Base-by-base conservation (phyloP, 2,888 invertebrate species). In the Cremastinae sp. region DNA sequence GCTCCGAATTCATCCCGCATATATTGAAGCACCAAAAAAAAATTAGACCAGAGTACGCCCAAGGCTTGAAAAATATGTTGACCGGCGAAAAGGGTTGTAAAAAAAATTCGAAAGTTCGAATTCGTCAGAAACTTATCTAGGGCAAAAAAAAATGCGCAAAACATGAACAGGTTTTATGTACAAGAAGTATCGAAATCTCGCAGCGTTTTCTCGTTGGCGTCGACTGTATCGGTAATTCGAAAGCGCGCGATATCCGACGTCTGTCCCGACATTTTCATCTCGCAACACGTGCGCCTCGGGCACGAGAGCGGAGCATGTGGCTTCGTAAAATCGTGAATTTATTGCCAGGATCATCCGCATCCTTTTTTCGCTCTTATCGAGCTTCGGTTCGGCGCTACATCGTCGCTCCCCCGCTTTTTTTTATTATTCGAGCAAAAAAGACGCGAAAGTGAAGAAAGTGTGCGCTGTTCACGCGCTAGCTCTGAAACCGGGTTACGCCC, bases 301-400 rank as follows among this genome's bases (percentile, higher is more conserved):
- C 45, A 45, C 45, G 45, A 56, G 45, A 56, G 43, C n/a, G 65
- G 55, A 76, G 78, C 78, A 70, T 79, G 79, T 66, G 69, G 64
- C 66, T 80, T 75, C 69, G 71, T 78, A 80, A 79, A 61, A 76
- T 77, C 51, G 45, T 45, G 78, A 81, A 83, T 83, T 83, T 83
- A 83, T 82, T 70, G 81, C 51, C 28, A 35, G 75, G 79, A 81
- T 83, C 81, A 78, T 65, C 16, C 16, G 20, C 45, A 66, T 45
- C 20, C 49, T 47, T 66, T 47, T 62, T 41, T 59, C 55, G 14
- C 39, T 22, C 41, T 22, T 64, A 64, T 64, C 64, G 41, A 49
- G 51, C 37, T 18, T 28, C 55, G 55, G 22, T 8, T 18, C 55
- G 58, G 69, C 72, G 45, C 73, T 69, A 75, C 70, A 20, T 53